Evolutionary conservation across 2,113 vertebrate species (phyloP), one percentile per base, ranked within the genome.

Genomic region (Heterotilapia buettikoferi): DNA sequence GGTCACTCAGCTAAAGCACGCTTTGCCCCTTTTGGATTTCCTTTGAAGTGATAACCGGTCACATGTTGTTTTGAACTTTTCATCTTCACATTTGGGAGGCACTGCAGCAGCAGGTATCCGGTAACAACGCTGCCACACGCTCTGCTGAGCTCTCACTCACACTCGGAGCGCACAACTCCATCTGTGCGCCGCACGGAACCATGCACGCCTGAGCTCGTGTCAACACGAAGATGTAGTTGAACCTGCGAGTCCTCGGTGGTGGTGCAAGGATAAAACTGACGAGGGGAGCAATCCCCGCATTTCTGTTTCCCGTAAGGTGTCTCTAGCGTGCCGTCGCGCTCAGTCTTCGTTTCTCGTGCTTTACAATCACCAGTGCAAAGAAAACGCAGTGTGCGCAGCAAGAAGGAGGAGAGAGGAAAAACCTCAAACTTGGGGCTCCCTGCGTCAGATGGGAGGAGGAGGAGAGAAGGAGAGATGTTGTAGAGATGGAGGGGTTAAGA

Each of bases 381-480:
- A 36, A 76, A 81, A 66, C 57, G 89, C 90, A 57, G 78, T 31
- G 33, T 78, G 86, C 21, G 53, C 81, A 43, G 86, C 38, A 56
- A 86, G 9, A 45, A 26, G 36, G 54, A n/a, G n/a, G 59, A 45
- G 78, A 76, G 45, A 21, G 29, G 84, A 33, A 54, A 80, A 87
- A 79, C 63, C 86, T 82, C 47, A 87, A 87, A 90, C 82, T 89
- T 93, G 31, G 81, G 78, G 84, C 71, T 78, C 26, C 84, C 89
- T 61, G 36, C n/a, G 86, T 45, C 54, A 84, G 83, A 24, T 68
- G 84, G 78, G 53, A 76, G 79, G 83, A 76, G 81, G 43, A 47
- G 57, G 54, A 16, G 54, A 61, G 79, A 53, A 66, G 56, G 33
- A 80, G 81, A 80, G 88, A 53, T 24, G 79, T 47, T 14, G 83